Evolutionary conservation across 2,888 invertebrate species (phyloP), one percentile per base, ranked within the genome.

Genomic region (Rutpela maculata): DNA sequence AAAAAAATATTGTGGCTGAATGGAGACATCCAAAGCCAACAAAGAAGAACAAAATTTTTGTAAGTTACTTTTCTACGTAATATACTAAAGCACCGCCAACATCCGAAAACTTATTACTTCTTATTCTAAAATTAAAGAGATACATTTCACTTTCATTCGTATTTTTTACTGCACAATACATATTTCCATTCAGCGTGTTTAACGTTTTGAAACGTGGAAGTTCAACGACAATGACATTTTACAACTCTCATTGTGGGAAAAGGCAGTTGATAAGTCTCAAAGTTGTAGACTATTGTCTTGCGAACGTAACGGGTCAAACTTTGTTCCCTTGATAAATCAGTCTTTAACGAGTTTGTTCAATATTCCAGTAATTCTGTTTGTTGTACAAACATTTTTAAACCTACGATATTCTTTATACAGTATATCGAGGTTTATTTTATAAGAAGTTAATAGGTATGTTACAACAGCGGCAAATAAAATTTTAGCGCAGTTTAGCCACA

Each of bases 141-240:
- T 15, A 50, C 3, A 17, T 50, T 3, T 12, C 7, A 1, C 2
- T 43, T 2, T 43, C 50, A 50, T 15, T 50, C 50, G 6, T 2
- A n/a, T n/a, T 50, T 15, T n/a, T 6, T n/a, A n/a, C 0, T 1
- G 12, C n/a, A 5, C 50, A 50, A 0, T n/a, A 7, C 7, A 50
- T 50, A 50, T 50, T 50, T 50, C 6, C 50, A 50, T 50, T 50
- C n/a, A 50, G 50, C n/a, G n/a, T 50, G 15, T 50, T 50, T 50
- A 50, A 4, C 12, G 12, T 43, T 43, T 35, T n/a, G 6, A 50
- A 50, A 50, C n/a, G 0, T n/a, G 6, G n/a, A 50, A 50, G 50
- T 50, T 50, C 50, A 50, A 50, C n/a, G n/a, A 17, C 50, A 50
- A 50, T 50, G 50, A 50, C n/a, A 50, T 50, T 50, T 43, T 50